Base-by-base conservation (phyloP, 2,113 vertebrate species). In the Lota lota region DNA sequence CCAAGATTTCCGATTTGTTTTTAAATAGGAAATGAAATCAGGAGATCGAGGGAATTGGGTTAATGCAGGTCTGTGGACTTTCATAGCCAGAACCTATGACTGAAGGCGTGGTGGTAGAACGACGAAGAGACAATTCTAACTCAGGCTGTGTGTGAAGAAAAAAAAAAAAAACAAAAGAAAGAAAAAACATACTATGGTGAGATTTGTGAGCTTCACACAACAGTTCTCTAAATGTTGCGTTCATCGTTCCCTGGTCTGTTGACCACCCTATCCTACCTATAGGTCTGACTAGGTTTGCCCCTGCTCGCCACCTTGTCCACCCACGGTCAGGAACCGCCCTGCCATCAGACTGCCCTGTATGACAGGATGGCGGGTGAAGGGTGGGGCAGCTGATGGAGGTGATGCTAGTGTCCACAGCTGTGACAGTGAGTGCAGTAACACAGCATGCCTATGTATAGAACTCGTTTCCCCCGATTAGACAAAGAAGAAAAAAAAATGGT, bases 391-490 rank as follows among this genome's bases (percentile, higher is more conserved):
- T 80, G 82, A 83, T 69, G 70, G 79, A 80, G 81, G 67, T 78
- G 78, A 78, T 86, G 74, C 79, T 86, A 84, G 83, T 85, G 86
- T 88, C 81, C 86, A 87, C 85, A 87, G 90, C 84, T 88, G 88
- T 89, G 88, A 90, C 87, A 81, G 40, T 47, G 40, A 47, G 87
- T 91, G 87, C 87, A 79, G 87, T 88, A 85, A 88, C 78, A 79
- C 88, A 84, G 91, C 91, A 92, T 91, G 90, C 88, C 77, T 87
- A 84, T 91, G 88, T 89, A 87, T 90, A 85, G 75, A 90, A 84
- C 75, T 72, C 72, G 65, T 89, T 86, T 83, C 77, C 85, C 82
- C 84, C 82, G 68, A 82, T 82, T 87, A 85, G 69, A 85, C 79
- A 79, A 79, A 60, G 21, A 75, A 50, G 61, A 56, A 77, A 72